These are phyloP conservation scores for Eubasilissa regina DNA, from an alignment of 1,140 invertebrate species.

Conservation along the genomic window DNA sequence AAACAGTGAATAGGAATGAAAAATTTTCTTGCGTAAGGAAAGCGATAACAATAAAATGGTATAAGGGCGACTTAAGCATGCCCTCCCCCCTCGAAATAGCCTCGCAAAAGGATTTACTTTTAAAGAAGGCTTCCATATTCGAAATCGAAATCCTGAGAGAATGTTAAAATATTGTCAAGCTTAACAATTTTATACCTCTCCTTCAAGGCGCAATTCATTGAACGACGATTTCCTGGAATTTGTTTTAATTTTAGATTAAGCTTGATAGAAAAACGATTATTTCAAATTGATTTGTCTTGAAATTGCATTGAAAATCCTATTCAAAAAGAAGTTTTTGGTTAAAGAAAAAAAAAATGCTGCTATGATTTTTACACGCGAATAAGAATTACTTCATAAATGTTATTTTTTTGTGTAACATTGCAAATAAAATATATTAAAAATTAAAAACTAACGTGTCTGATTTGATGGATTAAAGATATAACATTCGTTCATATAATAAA, in stretches of 20 bases:
- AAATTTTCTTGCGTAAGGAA: conserved; percentile 32
- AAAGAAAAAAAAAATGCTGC: no score
- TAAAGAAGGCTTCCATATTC: conserved; percentile 38
- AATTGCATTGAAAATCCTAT: background rate
- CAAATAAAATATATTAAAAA: no score
- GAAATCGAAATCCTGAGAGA: conserved; percentile 38
- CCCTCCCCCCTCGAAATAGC: conserved; percentile 2
- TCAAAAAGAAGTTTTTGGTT: background rate
- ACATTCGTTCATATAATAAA: no score
- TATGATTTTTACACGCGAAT: no score
- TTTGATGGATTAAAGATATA: no score
- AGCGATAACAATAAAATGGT: conserved; percentile 39
- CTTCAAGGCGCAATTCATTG: conserved; percentile 8
- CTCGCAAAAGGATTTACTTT: conserved; percentile 23
- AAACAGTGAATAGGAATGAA: conserved; percentile 24
- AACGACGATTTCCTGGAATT: background rate
- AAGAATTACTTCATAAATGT: no score
- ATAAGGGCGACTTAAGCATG: conserved; percentile 19
- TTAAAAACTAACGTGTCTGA: no score
- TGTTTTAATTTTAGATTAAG: conserved; percentile 4
- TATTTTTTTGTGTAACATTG: no score
- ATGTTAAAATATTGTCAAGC: conserved; percentile 39
- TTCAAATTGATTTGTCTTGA: background rate
- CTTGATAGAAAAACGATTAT: background rate
- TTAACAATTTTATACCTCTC: conserved; percentile 7